A percentile compares a stretch with the other conserved stretches of the same genome.
Conservation (phyloP, 2,797 vertebrate genomes). For the Tolypeutes matacus region DNA sequence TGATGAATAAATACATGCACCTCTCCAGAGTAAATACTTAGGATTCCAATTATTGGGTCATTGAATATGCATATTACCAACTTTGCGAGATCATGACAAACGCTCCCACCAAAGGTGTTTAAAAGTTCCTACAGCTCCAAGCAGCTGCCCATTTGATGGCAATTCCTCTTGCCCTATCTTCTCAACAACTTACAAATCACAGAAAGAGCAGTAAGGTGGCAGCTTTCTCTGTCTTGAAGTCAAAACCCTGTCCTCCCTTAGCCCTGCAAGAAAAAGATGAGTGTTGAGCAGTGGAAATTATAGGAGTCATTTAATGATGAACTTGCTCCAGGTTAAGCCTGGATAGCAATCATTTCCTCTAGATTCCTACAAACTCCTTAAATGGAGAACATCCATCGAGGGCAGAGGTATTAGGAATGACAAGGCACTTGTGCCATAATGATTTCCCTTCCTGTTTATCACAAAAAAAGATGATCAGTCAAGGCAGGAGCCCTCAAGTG, state of each 20-base stretch:
- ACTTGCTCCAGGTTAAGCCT: constrained; percentile 70
- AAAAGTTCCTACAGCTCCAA: background rate
- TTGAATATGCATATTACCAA: background rate
- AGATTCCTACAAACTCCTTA: constrained; percentile 72
- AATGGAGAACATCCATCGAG: constrained; percentile 80
- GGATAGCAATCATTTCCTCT: constrained; percentile 79
- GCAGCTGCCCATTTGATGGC: background rate
- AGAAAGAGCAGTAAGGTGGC: background rate
- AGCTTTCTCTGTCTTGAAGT: constrained; percentile 30
- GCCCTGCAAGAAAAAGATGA: constrained; percentile 59
- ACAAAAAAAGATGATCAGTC: constrained; percentile 74
- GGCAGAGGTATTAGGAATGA: constrained; percentile 65
- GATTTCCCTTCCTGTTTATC: constrained; percentile 85
- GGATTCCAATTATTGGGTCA: background rate
- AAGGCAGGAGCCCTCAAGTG: background rate
- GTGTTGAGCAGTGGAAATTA: constrained; percentile 56
- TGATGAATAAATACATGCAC: background rate
- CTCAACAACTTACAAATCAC: background rate
- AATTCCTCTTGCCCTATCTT: background rate
- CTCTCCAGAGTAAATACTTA: background rate
- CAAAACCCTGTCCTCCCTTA: constrained; percentile 55
- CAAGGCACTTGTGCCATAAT: constrained; percentile 76
- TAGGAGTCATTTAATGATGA: constrained; percentile 72
- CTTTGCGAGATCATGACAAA: background rate
- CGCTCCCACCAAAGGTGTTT: background rate